A percentile compares a stretch with the other conserved stretches of the same genome.
Evolutionary conservation across 1,140 invertebrate species (phyloP).

Genomic region (Ceratoteleas bidentatus): DNA sequence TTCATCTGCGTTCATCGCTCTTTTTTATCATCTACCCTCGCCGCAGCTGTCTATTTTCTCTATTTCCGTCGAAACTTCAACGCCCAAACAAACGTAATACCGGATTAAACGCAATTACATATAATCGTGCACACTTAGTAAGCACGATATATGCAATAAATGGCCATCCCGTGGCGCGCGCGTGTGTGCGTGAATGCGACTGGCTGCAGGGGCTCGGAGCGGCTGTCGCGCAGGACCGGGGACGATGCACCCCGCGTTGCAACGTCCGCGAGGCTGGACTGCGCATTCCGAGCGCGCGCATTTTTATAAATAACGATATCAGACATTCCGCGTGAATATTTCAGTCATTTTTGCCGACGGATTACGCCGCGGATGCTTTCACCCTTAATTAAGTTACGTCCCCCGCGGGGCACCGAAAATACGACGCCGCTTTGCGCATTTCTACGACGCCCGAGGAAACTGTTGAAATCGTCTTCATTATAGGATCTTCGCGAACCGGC

Average conservation of each 20-base stretch:
- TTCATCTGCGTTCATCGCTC: too few relatives aligned
- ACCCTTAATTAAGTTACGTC: slow-evolving; percentile 9
- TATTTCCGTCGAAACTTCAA: not conserved
- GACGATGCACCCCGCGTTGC: slow-evolving; percentile 44
- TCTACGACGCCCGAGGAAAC: not conserved
- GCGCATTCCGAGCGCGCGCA: slow-evolving; percentile 23
- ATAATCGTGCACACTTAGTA: slow-evolving; percentile 48
- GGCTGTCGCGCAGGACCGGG: slow-evolving; percentile 15
- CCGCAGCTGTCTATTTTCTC: too few relatives aligned
- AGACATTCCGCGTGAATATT: slow-evolving; percentile 42
- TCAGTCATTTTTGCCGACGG: slow-evolving; percentile 18
- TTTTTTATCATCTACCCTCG: too few relatives aligned
- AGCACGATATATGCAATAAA: slow-evolving; percentile 57
- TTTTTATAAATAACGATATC: slow-evolving; percentile 38
- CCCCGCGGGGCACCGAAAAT: not conserved
- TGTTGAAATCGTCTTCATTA: too few relatives aligned
- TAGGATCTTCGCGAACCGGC: too few relatives aligned
- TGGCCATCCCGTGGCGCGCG: slow-evolving; percentile 29
- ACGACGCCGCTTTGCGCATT: not conserved
- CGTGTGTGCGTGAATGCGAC: slow-evolving; percentile 30
- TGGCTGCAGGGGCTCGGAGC: slow-evolving; percentile 43
- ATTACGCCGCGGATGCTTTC: not conserved
- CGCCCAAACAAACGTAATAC: slow-evolving; percentile 3
- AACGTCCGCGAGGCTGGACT: slow-evolving; percentile 51
- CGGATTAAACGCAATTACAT: slow-evolving; percentile 43